Evolutionary conservation across 64 coral and sea anemone genomes (phyloP).

Genomic region (Cladopsammia gracilis): DNA sequence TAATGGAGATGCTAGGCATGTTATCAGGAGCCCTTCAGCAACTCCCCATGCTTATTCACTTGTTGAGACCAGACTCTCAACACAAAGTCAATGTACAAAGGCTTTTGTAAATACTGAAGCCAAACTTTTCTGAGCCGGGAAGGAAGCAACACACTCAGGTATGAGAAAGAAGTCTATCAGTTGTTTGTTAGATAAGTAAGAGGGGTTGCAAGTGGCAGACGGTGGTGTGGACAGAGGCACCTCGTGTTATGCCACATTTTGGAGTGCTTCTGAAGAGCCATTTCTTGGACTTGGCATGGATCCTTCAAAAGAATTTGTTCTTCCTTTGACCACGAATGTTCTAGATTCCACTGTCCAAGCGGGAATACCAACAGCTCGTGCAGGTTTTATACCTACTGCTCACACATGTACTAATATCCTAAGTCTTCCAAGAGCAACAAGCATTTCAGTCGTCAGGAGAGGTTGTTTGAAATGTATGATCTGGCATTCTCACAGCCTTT

Average conservation of each 20-base stretch:
- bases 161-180: too few species aligned
- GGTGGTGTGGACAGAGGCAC: too few species aligned
- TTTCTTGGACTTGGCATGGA: constrained; percentile 7
- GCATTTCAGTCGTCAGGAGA: constrained; percentile 42
- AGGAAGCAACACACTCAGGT: too few species aligned
- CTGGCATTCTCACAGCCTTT: constrained; percentile 67
- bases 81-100: too few species aligned
- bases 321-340: constrained; percentile 8
- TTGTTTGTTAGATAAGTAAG: too few species aligned
- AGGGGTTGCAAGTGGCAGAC: too few species aligned
- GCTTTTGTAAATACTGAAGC: too few species aligned
- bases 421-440: constrained; percentile 69
- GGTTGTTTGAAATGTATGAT: constrained; percentile 74
- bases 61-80: too few species aligned
- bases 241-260: too few species aligned
- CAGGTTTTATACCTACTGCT: constrained; percentile 64
- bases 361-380: not conserved
- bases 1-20: constrained; percentile 55
- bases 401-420: constrained; percentile 72
- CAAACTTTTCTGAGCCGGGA: too few species aligned
- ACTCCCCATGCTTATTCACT: constrained; percentile 42
- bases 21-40: constrained; percentile 54
- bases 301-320: constrained; percentile 22
- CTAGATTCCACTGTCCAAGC: too few species aligned
- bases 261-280: too few species aligned